A percentile compares a stretch with the other conserved stretches of the same genome.
Conservation (phyloP, 2,888 invertebrate species). For the Aporophyla lueneburgensis region DNA sequence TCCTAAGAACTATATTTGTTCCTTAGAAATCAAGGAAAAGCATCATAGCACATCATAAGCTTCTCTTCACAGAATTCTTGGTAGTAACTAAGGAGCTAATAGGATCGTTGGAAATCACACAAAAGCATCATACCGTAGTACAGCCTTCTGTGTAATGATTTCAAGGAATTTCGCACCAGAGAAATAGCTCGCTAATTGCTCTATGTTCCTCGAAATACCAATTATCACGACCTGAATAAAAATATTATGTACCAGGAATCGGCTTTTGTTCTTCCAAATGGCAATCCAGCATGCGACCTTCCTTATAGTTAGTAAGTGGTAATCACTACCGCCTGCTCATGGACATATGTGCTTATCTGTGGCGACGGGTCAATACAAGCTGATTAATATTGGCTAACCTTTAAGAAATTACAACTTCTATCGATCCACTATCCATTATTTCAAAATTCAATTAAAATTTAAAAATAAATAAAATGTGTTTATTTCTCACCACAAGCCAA, state of each 20-base stretch:
- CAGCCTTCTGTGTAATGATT: neutral
- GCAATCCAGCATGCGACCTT: neutral
- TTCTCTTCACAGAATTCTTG: neutral
- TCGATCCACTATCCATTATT: too few species aligned
- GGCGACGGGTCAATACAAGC: too few species aligned
- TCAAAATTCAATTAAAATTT: too few species aligned
- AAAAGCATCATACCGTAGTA: neutral
- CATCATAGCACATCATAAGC: neutral
- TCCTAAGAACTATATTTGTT: too few species aligned
- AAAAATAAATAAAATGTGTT: too few species aligned
- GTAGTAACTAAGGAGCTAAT: conserved; percentile 6
- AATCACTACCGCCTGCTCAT: neutral
- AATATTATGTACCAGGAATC: neutral
- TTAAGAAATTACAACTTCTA: too few species aligned
- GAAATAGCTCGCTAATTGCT: neutral
- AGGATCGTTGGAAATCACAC: neutral
- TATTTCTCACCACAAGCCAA: too few species aligned
- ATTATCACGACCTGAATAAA: conserved; percentile 5
- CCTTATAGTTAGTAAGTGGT: neutral
- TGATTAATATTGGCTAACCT: too few species aligned
- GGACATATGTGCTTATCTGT: neutral
- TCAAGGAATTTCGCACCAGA: conserved; percentile 8
- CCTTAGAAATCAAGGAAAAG: neutral
- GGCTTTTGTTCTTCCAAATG: too few species aligned
- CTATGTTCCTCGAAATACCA: conserved; percentile 4